Conservation (phyloP, 30 jellyfish, hydroid and myxozoan genomes). For the Hydractinia echinata region DNA sequence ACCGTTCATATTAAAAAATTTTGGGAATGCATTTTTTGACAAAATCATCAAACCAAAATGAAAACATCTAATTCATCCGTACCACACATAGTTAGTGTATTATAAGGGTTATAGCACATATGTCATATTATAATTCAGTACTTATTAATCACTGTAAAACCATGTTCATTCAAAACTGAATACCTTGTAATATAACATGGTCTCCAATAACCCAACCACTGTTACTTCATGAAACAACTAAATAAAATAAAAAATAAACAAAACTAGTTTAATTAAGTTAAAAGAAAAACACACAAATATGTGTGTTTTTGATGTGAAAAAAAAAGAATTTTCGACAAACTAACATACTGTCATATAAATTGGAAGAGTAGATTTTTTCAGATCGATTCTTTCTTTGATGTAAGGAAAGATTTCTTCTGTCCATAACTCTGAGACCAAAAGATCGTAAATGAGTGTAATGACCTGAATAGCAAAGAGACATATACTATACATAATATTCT, state of each 20-base stretch:
- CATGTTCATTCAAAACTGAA: not conserved
- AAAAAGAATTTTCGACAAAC: not conserved
- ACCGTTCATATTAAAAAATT: too few species aligned
- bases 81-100: too few species aligned
- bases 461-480: conserved; percentile 35
- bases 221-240: conserved; percentile 93
- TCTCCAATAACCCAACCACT: conserved; percentile 57
- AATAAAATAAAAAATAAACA: not conserved
- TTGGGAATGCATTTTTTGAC: too few species aligned
- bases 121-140: too few species aligned
- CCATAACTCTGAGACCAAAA: conserved; percentile 68
- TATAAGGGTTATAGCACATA: too few species aligned
- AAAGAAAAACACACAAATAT: not conserved
- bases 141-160: too few species aligned
- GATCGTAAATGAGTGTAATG: conserved; percentile 41
- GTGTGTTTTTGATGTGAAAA: not conserved
- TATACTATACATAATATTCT: too few species aligned
- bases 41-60: too few species aligned
- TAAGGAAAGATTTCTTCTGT: conserved; percentile 63
- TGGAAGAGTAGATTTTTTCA: conserved; percentile 49
- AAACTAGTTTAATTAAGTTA: not conserved
- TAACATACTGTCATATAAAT: conserved; percentile 77
- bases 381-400: conserved; percentile 23
- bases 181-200: conserved; percentile 73
- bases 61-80: too few species aligned